These are phyloP conservation scores for Falco concolor DNA, from an alignment of 2,797 vertebrate genomes.

Conservation along the genomic window DNA sequence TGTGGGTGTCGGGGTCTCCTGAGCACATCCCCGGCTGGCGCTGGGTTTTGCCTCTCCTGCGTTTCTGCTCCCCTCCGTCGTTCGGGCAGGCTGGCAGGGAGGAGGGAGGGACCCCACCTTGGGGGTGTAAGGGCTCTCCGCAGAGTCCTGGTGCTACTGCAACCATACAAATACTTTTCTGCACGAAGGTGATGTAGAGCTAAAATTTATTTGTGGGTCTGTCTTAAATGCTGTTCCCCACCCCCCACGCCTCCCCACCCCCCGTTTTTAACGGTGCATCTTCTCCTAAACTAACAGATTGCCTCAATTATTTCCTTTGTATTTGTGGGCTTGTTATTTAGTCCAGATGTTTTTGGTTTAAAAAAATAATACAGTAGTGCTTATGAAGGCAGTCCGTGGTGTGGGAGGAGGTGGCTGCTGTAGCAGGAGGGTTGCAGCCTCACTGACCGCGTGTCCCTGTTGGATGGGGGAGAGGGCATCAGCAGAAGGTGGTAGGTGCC, in stretches of 20 bases:
- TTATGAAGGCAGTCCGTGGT: background rate
- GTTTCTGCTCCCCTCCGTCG: background rate
- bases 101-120: background rate
- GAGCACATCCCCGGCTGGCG: background rate
- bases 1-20: background rate
- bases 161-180: background rate
- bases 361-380: background rate
- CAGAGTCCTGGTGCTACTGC: background rate
- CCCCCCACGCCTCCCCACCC: no score
- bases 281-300: background rate
- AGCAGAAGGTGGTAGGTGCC: background rate
- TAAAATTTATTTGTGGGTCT: background rate
- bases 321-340: background rate
- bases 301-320: background rate
- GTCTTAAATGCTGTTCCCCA: background rate
- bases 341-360: background rate
- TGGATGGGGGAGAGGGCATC: background rate
- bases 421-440: background rate
- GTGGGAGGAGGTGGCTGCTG: background rate
- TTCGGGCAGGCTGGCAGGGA: background rate
- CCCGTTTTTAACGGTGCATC: background rate
- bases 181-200: background rate
- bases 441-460: accelerated
- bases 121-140: background rate
- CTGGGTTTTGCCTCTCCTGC: background rate